phyloP scores from a whole-genome alignment of 1,140 invertebrate species.

The Octopus sinensis region DNA sequence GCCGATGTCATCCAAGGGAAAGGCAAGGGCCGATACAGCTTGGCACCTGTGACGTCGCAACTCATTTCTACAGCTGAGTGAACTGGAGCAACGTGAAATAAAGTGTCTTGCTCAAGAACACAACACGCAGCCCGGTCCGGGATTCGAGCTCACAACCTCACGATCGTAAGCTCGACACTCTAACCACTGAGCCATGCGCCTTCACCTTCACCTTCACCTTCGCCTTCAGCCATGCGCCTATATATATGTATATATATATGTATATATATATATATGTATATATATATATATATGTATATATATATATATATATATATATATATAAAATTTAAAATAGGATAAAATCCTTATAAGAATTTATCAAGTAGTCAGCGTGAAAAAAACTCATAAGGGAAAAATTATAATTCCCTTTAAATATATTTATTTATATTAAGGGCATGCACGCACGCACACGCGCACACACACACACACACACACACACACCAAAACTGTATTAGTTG shows the following conservation, averaged over 20 bases:
- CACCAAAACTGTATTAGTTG: neutral
- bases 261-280: neutral
- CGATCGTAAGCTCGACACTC: too few species aligned
- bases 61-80: too few species aligned
- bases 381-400: neutral
- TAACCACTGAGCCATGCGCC: neutral
- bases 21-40: too few species aligned
- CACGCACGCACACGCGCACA: neutral
- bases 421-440: neutral
- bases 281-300: neutral
- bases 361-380: neutral
- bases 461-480: neutral
- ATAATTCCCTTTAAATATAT: neutral
- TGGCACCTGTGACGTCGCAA: too few species aligned
- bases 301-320: neutral
- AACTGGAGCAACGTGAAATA: too few species aligned
- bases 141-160: too few species aligned
- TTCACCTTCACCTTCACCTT: neutral
- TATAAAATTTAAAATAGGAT: neutral
- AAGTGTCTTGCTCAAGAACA: too few species aligned
- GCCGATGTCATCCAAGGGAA: too few species aligned
- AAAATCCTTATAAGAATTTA: neutral
- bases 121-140: too few species aligned
- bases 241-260: neutral
- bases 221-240: neutral